Conservation (phyloP, 2,113 vertebrate genomes). For the Cryptotis parvus region DNA sequence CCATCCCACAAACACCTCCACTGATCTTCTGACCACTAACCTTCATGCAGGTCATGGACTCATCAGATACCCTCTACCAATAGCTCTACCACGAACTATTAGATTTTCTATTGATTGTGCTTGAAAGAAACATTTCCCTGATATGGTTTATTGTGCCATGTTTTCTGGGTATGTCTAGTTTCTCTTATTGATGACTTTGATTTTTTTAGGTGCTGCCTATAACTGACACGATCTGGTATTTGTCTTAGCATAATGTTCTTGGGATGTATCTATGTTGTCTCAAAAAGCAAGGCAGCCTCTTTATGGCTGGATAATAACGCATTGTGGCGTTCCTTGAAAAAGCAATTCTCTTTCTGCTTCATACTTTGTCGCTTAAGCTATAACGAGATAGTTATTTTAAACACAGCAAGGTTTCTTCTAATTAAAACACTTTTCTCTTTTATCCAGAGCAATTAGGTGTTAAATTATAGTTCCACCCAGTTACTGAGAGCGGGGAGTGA, state of each 20-base stretch:
- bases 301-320: background rate
- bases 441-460: background rate
- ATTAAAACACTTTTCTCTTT: background rate
- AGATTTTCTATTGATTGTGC: background rate
- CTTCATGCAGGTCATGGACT: too few species aligned
- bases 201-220: background rate
- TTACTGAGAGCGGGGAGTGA: background rate
- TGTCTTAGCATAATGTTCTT: background rate
- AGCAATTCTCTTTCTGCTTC: background rate
- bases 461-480: background rate
- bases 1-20: too few species aligned
- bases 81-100: too few species aligned
- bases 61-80: too few species aligned
- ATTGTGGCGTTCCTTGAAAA: background rate
- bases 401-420: background rate
- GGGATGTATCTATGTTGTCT: background rate
- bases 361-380: background rate
- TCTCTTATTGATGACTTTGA: background rate
- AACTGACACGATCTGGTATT: background rate
- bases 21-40: too few species aligned
- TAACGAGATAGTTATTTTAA: constrained; percentile 25
- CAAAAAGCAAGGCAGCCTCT: background rate
- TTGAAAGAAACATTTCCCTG: background rate
- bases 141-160: background rate
- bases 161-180: background rate